Base-by-base conservation (phyloP, 1,140 invertebrate species). In the Caenorhabditis remanei region DNA sequence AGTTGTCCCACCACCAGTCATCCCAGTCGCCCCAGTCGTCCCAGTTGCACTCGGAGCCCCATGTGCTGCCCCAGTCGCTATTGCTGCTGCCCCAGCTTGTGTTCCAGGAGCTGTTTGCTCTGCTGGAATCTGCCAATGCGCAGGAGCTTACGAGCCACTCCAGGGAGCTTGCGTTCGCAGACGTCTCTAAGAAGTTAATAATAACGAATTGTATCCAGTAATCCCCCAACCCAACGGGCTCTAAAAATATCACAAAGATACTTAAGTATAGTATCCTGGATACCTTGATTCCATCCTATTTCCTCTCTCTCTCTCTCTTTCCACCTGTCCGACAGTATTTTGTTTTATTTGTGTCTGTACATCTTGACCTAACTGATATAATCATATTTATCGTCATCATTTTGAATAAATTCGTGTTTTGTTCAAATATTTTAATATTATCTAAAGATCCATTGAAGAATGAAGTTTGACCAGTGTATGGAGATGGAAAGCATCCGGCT, bases 51-150 rank as follows among this genome's bases (percentile, higher is more conserved):
- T 87, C n/a, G 89, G 89, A 82, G 89, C 89, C 46, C 87, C 89
- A 40, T 90, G 89, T 46, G 71, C 65, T 40, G 71, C 88, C 32
- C 86, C 79, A 79, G 75, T 85, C 40, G 43, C 85, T 24, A 75
- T 87, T 61, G 46, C 88, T 16, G 84, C 87, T 43, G 83, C 88
- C 63, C 43, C 88, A 32, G 87, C 88, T 4, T 90, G 89, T 79
- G 88, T 85, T n/a, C 83, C 83, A 53, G 89, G 89, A 83, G 89
- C 89, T 41, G 83, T 90, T 24, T 90, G 89, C 88, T 83, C 82
- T 24, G 89, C 88, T 79, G 89, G 89, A 82, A 55, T 87, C 46
- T 90, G 89, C 84, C 83, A 86, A 50, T 90, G 89, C 48, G 88
- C 71, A 9, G 89, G 86, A 65, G 85, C 89, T 16, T 90, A 71